Base-by-base conservation (phyloP, 2,113 vertebrate species). In the Pterocles burchelli region DNA sequence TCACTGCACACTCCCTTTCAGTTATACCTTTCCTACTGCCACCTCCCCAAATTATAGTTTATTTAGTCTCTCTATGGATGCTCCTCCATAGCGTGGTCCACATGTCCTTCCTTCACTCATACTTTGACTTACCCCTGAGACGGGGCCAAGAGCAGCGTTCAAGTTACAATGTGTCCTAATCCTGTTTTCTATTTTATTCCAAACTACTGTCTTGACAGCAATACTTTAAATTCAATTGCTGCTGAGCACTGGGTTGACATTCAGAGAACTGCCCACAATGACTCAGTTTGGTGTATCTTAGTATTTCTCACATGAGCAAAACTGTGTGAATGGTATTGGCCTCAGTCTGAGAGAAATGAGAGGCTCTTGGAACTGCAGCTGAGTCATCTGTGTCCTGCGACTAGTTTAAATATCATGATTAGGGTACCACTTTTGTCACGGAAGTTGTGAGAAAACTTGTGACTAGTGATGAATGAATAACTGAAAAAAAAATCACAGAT, bases 341-440 rank as follows among this genome's bases (percentile, higher is more conserved):
- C 49, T 55, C 11, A 0, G 18, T 26, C 43, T 84, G 73, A 26
- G 13, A 74, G 81, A 78, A 85, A 34, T 0, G 7, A 88, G 75
- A 55, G 22, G 38, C 5, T 36, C 26, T 88, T 9, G 34, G 90
- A 88, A 75, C 26, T 25, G 59, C 57, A 88, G 51, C 68, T 94
- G 95, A 96, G 45, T 93, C 93, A 96, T 88, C 34, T 57, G 6
- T 80, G 79, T 68, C 79, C 79, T 57, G 34, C 6, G 1, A 59
- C 48, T 71, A 16, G 2, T 80, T 88, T 57, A 70, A 74, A 80
- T 55, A 17, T n/a, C 67, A 6, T 2, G 36, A 84, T 83, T 71
- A 10, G 18, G 63, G 59, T 28, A 29, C 11, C 65, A 63, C 48
- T 62, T 88, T 13, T 57, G 63, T n/a, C 67, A 33, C 88, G 34